Conservation (phyloP, 2,797 vertebrate species). For the Chelon auratus region DNA sequence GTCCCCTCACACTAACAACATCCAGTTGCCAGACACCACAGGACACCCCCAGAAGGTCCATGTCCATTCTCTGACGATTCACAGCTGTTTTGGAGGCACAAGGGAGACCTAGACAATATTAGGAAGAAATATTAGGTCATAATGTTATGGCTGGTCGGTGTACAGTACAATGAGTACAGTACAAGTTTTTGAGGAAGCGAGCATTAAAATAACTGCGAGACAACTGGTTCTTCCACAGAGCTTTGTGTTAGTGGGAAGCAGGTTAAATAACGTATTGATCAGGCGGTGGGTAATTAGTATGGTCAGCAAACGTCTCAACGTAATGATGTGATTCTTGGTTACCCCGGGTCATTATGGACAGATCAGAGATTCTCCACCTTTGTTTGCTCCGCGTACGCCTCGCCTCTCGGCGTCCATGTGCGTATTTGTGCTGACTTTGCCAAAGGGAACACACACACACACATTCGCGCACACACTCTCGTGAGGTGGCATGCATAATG, state of each 20-base stretch:
- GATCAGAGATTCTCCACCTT: conserved; percentile 59
- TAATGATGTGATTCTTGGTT: conserved; percentile 64
- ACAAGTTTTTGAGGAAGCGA: conserved; percentile 42
- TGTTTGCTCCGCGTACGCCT: conserved; percentile 19
- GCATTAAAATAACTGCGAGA: conserved; percentile 37
- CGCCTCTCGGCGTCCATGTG: conserved; percentile 32
- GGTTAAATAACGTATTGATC: conserved; percentile 74
- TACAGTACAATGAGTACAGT: too few species aligned
- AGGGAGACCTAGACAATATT: too few species aligned
- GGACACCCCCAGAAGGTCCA: too few species aligned
- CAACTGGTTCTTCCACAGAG: background rate
- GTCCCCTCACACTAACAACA: too few species aligned
- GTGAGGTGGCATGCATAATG: conserved; percentile 5
- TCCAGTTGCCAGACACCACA: too few species aligned
- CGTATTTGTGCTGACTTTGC: conserved; percentile 54
- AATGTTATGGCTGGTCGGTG: too few species aligned
- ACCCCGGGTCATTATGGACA: conserved; percentile 55
- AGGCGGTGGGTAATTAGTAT: conserved; percentile 61
- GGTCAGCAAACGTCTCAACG: conserved; percentile 66
- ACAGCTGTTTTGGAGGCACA: too few species aligned
- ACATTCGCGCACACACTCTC: background rate
- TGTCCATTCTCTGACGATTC: too few species aligned
- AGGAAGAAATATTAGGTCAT: too few species aligned
- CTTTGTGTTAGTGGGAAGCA: conserved; percentile 44
- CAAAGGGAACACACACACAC: conserved; percentile 16